Conservation (phyloP, 2,797 vertebrate species). For the Centroberyx gerrardi region DNA sequence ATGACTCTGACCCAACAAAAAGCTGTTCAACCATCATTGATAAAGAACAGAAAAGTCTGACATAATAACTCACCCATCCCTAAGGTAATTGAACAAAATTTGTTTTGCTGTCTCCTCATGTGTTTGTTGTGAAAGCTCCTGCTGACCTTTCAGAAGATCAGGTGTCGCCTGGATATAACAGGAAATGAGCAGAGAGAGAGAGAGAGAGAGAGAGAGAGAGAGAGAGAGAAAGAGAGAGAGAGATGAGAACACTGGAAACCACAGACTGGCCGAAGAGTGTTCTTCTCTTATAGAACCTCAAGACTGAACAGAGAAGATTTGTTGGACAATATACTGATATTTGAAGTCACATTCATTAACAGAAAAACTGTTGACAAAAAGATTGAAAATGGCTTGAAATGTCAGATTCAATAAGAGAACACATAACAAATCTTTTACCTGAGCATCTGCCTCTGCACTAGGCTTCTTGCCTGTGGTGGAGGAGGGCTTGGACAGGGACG, state of each 20-base stretch:
- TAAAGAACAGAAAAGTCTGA: constrained; percentile 2
- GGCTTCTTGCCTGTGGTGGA: constrained; percentile 57
- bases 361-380: neutral
- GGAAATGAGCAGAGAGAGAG: constrained; percentile 39
- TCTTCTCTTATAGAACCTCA: neutral
- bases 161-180: constrained; percentile 89
- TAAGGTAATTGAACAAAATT: constrained; percentile 97
- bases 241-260: constrained; percentile 16
- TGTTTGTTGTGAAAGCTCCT: constrained; percentile 94
- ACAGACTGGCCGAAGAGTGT: no score
- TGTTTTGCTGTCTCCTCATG: constrained; percentile 98
- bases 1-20: neutral
- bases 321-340: neutral
- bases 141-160: constrained; percentile 97
- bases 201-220: neutral
- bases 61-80: constrained; percentile 90
- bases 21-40: neutral
- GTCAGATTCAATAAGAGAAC: neutral
- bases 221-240: neutral
- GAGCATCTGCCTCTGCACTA: constrained; percentile 71
- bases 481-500: constrained; percentile 63
- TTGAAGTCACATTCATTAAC: neutral
- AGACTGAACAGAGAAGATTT: neutral
- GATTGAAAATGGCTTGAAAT: neutral
- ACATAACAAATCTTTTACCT: constrained; percentile 68